Base-by-base conservation (phyloP, 2,797 vertebrate genomes). In the Pipistrellus pygmaeus region DNA sequence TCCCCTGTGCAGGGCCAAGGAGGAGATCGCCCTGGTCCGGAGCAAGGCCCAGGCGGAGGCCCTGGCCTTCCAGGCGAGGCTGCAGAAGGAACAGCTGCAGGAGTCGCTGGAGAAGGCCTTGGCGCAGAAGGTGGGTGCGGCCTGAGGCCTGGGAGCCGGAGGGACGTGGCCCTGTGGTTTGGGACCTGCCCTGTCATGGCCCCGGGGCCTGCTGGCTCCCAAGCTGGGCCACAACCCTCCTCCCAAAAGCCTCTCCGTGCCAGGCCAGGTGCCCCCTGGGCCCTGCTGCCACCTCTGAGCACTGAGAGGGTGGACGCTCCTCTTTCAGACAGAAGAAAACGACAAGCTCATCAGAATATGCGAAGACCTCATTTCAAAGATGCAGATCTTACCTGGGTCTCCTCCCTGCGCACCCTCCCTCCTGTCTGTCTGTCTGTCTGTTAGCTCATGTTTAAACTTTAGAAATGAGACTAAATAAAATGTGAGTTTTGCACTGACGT, bases 341-440 rank as follows among this genome's bases (percentile, higher is more conserved):
- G 99, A 99, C 98, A 4, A 38, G 35, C 3, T 38, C 3, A 38
- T 38, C 0, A 99, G 99, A 96, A 99, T 99, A 85, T 99, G 99
- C 90, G 99, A 99, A 38, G 99, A 99, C 75, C 98, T 99, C 55
- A 99, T 99, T 84, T 97, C 97, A 25, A 99, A 99, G 97, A 98
- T 99, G 98, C 97, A 97, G 94, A 98, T 97, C 84, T 98, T 95
- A 98, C 20, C 0, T 0, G 0, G 23, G 23, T 32, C 12, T 3
- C 11, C 53, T 13, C 35, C 35, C 35, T 38, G 35, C 35, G 4
- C 35, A 38, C 35, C 35, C 35, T 3, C 41, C 11, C 55, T 20
- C 51, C 23, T 14, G 35, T 44, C 55, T 23, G 66, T 41, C 41
- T 44, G 41, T 44, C 51, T 38, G 35, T 38, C 35, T 38, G 35